Percentiles rank a stretch among this genome's conserved stretches.
These are phyloP conservation scores for Yponomeuta malinellus DNA, from an alignment of 2,888 invertebrate genomes.

Conservation along the genomic window DNA sequence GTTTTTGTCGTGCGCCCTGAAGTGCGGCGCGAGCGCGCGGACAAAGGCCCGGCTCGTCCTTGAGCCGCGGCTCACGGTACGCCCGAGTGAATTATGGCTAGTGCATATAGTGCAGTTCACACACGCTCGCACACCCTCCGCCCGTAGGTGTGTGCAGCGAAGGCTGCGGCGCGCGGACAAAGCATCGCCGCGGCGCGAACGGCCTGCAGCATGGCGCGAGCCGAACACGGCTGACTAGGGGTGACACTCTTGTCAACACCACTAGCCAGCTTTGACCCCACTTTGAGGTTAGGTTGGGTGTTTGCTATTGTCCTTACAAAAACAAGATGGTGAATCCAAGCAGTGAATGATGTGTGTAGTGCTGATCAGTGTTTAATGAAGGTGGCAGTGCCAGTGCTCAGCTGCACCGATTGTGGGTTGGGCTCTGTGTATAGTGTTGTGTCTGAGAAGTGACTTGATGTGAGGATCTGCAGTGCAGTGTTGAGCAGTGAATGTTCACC, in stretches of 20 bases:
- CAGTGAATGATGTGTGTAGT: neutral
- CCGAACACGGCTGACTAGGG: constrained; percentile 27
- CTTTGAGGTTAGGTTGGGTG: constrained; percentile 70
- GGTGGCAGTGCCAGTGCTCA: neutral
- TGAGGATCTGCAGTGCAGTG: neutral
- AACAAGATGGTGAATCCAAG: neutral
- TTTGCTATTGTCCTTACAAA: neutral
- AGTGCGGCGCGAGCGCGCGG: constrained; percentile 13
- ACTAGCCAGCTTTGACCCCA: constrained; percentile 51
- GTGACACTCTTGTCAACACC: constrained; percentile 48
- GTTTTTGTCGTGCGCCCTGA: constrained; percentile 39
- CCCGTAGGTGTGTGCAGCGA: constrained; percentile 59
- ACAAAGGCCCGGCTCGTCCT: constrained; percentile 19
- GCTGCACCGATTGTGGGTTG: neutral
- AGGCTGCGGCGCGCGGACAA: constrained; percentile 72
- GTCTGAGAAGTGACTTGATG: neutral
- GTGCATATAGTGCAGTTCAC: constrained; percentile 51
- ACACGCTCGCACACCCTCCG: constrained; percentile 52
- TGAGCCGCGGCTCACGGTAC: constrained; percentile 37
- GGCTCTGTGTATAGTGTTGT: neutral
- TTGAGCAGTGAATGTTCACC: neutral
- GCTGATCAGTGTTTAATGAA: neutral
- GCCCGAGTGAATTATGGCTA: constrained; percentile 58
- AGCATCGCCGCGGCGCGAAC: constrained; percentile 43
- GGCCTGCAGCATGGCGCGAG: constrained; percentile 34